These are phyloP conservation scores for Takifugu ocellatus DNA, from an alignment of 2,797 vertebrate species.

Conservation along the genomic window DNA sequence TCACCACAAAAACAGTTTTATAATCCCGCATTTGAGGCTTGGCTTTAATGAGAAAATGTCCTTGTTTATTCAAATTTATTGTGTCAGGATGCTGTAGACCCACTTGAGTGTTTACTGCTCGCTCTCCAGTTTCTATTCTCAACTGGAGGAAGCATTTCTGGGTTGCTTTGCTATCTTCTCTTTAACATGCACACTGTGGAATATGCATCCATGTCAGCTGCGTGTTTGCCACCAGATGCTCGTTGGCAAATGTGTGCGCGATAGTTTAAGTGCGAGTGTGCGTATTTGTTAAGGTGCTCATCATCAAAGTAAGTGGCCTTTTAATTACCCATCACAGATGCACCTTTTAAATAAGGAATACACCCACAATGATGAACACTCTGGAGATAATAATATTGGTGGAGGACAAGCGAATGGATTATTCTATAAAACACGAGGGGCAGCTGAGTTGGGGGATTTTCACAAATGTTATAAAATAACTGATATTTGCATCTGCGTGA, in stretches of 20 bases:
- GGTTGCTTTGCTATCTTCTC: slow-evolving; percentile 4
- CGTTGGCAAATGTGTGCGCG: background rate
- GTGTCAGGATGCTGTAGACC: slow-evolving; percentile 12
- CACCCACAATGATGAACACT: slow-evolving; percentile 70
- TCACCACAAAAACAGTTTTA: background rate
- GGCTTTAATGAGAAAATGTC: slow-evolving; percentile 24
- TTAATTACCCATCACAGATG: slow-evolving; percentile 83
- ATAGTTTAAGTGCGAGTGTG: slow-evolving; percentile 44
- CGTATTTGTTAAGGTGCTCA: slow-evolving; percentile 53
- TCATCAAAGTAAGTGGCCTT: slow-evolving; percentile 77
- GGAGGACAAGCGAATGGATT: slow-evolving; percentile 36
- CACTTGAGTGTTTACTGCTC: slow-evolving; percentile 14
- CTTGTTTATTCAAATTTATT: slow-evolving; percentile 29
- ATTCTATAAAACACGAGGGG: slow-evolving; percentile 17
- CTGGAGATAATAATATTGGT: slow-evolving; percentile 45
- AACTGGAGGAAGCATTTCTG: slow-evolving; percentile 24
- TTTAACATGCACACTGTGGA: slow-evolving; percentile 10
- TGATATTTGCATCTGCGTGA: slow-evolving; percentile 14
- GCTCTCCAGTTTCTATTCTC: background rate
- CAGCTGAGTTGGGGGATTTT: background rate
- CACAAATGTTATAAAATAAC: slow-evolving; percentile 9
- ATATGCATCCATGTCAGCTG: slow-evolving; percentile 7
- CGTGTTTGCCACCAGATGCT: slow-evolving; percentile 23
- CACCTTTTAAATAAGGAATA: slow-evolving; percentile 77
- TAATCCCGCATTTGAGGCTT: background rate